Conservation (phyloP, 1,140 invertebrate species). For the Acyrthosiphon pisum region DNA sequence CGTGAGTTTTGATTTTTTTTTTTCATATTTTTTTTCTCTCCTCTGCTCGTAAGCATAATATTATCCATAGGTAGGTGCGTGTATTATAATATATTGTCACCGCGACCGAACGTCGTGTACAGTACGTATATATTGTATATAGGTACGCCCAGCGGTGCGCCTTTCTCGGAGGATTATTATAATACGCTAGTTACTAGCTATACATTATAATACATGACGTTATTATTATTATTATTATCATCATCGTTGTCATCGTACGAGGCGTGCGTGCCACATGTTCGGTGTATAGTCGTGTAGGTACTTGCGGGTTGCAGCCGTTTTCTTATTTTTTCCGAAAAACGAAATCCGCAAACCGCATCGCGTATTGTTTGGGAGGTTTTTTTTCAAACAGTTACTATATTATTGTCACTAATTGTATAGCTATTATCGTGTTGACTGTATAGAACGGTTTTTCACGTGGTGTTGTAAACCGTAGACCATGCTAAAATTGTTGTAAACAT, state of each 20-base stretch:
- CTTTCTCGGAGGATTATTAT: not conserved
- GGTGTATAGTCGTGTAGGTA: too few relatives aligned
- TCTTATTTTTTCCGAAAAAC: not conserved
- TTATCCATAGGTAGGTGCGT: not conserved
- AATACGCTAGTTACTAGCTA: not conserved
- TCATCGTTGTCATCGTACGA: not conserved
- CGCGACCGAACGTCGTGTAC: not conserved
- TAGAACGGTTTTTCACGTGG: not conserved
- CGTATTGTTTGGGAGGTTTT: not conserved
- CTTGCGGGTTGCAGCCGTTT: not conserved
- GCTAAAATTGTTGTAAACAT: not conserved
- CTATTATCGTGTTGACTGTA: not conserved
- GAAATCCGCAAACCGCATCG: not conserved
- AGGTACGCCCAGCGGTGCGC: not conserved
- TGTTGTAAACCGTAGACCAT: not conserved
- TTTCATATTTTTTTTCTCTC: not conserved
- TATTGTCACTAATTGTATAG: not conserved
- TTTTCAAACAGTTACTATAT: not conserved
- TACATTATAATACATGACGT: not conserved
- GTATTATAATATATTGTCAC: not conserved
- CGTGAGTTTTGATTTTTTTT: constrained; percentile 20
- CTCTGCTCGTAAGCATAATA: not conserved
- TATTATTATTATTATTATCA: not conserved
- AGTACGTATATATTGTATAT: not conserved
- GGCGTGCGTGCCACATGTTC: not conserved